Conservation (phyloP, 2,888 invertebrate genomes). For the Sisyra terminalis region DNA sequence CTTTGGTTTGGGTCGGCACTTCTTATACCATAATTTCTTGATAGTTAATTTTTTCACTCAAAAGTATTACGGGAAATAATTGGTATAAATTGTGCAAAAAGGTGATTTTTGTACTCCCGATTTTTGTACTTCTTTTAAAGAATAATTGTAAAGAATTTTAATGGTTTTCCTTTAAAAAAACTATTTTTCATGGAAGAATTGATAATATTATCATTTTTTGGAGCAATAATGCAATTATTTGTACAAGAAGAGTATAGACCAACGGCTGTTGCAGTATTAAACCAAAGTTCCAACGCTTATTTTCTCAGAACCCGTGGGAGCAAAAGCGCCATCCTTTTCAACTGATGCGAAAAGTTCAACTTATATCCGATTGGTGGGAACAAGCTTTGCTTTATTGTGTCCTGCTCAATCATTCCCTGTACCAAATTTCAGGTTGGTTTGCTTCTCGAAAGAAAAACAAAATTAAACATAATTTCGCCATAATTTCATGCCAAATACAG, state of each 20-base stretch:
- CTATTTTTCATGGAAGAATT: too few relatives aligned
- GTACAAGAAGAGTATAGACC: neutral
- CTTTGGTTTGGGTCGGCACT: conserved; percentile 8
- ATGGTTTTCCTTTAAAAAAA: neutral
- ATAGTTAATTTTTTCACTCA: too few relatives aligned
- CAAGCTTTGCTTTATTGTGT: conserved; percentile 45
- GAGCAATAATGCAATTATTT: too few relatives aligned
- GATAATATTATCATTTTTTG: too few relatives aligned
- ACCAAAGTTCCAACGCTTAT: neutral
- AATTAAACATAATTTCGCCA: neutral
- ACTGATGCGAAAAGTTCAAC: conserved; percentile 43
- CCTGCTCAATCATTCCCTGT: conserved; percentile 54
- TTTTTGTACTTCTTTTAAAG: too few relatives aligned
- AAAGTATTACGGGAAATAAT: too few relatives aligned
- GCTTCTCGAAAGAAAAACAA: neutral
- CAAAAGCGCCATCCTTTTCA: conserved; percentile 43
- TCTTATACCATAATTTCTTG: neutral
- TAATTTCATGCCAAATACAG: too few relatives aligned
- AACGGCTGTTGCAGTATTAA: neutral
- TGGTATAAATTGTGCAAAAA: too few relatives aligned
- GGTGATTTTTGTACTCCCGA: too few relatives aligned
- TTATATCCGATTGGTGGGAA: conserved; percentile 36
- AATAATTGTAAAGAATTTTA: too few relatives aligned
- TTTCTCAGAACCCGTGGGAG: conserved; percentile 40
- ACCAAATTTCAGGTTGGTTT: conserved; percentile 45